Evolutionary conservation across 2,888 invertebrate species (phyloP).

Genomic region (Chromoteleia sp.): DNA sequence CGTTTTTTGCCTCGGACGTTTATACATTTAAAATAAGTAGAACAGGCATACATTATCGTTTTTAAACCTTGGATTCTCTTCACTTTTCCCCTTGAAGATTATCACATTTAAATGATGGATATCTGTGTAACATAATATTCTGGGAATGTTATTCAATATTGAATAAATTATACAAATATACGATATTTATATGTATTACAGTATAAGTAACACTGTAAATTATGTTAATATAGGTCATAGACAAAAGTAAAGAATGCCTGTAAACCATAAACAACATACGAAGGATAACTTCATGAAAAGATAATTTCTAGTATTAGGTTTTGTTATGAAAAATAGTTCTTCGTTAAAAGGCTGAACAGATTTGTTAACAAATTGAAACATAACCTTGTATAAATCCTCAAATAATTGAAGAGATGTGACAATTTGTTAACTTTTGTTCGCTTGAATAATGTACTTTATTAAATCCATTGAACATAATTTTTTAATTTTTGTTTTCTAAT

Average conservation of each 20-base stretch:
- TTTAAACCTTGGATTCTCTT: constrained; percentile 13
- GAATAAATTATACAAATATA: constrained; percentile 36
- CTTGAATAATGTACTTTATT: too few species aligned
- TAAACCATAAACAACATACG: background rate
- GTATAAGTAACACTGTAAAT: constrained; percentile 18
- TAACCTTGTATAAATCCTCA: too few species aligned
- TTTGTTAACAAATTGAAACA: too few species aligned
- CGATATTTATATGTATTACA: too few species aligned
- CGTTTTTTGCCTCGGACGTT: background rate
- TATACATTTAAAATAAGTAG: background rate
- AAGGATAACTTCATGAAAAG: background rate
- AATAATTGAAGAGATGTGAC: too few species aligned
- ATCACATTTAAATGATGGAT: constrained; percentile 20
- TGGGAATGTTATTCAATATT: constrained; percentile 23
- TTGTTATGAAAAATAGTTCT: too few species aligned
- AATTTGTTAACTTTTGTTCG: too few species aligned
- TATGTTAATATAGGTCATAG: background rate
- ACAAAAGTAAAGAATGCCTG: background rate
- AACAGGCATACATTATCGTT: background rate
- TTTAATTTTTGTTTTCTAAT: too few species aligned
- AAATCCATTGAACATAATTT: too few species aligned
- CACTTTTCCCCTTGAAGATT: constrained; percentile 3
- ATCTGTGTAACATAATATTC: constrained; percentile 24
- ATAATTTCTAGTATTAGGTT: too few species aligned
- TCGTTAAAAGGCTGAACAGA: too few species aligned